These are phyloP conservation scores for Parasteatoda tepidariorum DNA, from an alignment of 1,140 invertebrate genomes.

Conservation along the genomic window DNA sequence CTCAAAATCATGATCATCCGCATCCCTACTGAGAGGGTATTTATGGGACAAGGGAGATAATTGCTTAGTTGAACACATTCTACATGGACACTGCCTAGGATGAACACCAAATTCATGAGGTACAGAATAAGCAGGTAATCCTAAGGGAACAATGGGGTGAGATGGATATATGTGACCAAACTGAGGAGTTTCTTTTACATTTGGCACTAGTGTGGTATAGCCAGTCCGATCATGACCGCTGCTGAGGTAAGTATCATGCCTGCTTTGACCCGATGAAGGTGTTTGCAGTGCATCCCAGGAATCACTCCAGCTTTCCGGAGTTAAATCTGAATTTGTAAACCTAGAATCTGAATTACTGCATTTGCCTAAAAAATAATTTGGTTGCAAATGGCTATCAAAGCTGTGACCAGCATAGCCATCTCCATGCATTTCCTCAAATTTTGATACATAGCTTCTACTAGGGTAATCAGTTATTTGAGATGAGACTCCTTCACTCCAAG, in stretches of 20 bases:
- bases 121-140: conserved; percentile 14
- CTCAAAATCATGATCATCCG: conserved; percentile 2
- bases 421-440: conserved; percentile 42
- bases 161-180: conserved; percentile 41
- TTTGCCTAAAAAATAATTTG: conserved; percentile 48
- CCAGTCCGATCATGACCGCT: conserved; percentile 37
- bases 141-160: conserved; percentile 39
- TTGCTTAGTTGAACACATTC: conserved; percentile 35
- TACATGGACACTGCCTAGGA: conserved; percentile 43
- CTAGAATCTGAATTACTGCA: conserved; percentile 25
- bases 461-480: conserved; percentile 28
- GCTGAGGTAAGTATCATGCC: conserved; percentile 14
- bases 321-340: conserved; percentile 30
- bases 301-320: conserved; percentile 40
- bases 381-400: conserved; percentile 37
- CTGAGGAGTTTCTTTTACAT: conserved; percentile 36
- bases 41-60: conserved; percentile 25
- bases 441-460: conserved; percentile 11
- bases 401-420: conserved; percentile 33
- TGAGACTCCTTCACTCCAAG: conserved; percentile 52
- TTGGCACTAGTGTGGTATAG: conserved; percentile 43
- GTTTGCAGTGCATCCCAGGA: conserved; percentile 34
- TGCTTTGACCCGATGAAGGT: conserved; percentile 9
- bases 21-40: conserved; percentile 10
- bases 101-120: conserved; percentile 30